These are phyloP conservation scores for Steromphala cineraria DNA, from an alignment of 2,888 invertebrate genomes.

Conservation along the genomic window DNA sequence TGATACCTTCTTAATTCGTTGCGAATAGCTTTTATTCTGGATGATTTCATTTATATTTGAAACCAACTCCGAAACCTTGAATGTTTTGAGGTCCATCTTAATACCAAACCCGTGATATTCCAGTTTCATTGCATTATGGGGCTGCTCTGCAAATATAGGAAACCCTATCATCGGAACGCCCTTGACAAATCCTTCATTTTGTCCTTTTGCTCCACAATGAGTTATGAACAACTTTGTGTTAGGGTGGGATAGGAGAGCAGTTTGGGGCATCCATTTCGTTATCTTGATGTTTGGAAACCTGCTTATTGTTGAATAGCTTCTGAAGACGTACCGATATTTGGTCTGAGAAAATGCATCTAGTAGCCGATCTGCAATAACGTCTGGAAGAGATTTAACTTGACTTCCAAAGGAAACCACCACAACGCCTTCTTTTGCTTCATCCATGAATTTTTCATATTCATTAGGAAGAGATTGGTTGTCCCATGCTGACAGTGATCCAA, in stretches of 20 bases:
- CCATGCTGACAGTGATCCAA: constrained; percentile 39
- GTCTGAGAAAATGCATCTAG: constrained; percentile 36
- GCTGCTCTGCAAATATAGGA: constrained; percentile 50
- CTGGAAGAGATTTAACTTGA: constrained; percentile 31
- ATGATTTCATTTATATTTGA: constrained; percentile 36
- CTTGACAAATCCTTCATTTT: constrained; percentile 55
- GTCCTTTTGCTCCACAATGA: constrained; percentile 57
- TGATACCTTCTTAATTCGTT: constrained; percentile 39
- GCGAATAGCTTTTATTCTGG: constrained; percentile 30
- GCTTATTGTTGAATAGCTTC: constrained; percentile 1
- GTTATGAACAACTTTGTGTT: constrained; percentile 52
- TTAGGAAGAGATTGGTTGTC: constrained; percentile 34
- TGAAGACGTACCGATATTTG: constrained; percentile 32
- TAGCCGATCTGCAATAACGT: constrained; percentile 26
- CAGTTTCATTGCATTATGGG: constrained; percentile 42
- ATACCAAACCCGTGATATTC: constrained; percentile 44
- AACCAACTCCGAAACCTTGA: constrained; percentile 36
- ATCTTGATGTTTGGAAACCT: constrained; percentile 28
- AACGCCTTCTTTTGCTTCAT: constrained; percentile 42
- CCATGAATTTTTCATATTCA: constrained; percentile 38
- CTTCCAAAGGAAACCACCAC: constrained; percentile 54
- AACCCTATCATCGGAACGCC: constrained; percentile 56
- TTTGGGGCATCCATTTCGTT: constrained; percentile 53
- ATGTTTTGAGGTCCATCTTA: constrained; percentile 31
- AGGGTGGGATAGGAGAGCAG: constrained; percentile 49